Conservation (phyloP, 2,797 vertebrate genomes). For the Momotus momota region DNA sequence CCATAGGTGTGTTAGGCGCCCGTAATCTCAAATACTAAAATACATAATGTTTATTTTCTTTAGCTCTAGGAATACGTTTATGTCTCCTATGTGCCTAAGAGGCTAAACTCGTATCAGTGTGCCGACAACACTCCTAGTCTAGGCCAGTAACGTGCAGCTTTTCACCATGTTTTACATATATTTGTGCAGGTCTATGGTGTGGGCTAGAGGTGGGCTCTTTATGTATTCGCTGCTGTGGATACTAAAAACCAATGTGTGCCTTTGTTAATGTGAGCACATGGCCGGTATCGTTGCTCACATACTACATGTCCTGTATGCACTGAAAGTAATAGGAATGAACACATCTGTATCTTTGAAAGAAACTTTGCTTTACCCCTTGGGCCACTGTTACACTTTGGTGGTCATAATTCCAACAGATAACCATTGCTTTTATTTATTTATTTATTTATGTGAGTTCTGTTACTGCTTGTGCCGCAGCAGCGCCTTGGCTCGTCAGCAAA, state of each 20-base stretch:
- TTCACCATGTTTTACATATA: background rate
- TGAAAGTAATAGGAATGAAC: background rate
- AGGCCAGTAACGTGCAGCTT: background rate
- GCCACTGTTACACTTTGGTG: background rate
- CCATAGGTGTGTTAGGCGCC: background rate
- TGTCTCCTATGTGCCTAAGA: background rate
- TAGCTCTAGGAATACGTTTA: background rate
- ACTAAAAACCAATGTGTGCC: background rate
- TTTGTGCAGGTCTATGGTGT: background rate
- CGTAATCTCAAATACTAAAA: background rate
- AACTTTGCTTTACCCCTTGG: background rate
- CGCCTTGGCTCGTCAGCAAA: background rate
- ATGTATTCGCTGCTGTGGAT: background rate
- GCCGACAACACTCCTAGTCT: background rate
- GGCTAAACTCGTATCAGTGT: background rate
- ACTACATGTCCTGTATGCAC: background rate
- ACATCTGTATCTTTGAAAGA: background rate
- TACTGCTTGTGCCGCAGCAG: background rate
- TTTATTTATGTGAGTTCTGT: background rate
- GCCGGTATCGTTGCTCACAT: background rate
- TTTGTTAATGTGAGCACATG: background rate
- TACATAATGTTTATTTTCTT: background rate
- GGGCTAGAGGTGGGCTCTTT: background rate
- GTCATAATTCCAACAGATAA: background rate
- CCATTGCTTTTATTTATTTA: background rate